Evolutionary conservation across 2,888 invertebrate species (phyloP), one percentile per base, ranked within the genome.

Genomic region (Agonum fuliginosum): DNA sequence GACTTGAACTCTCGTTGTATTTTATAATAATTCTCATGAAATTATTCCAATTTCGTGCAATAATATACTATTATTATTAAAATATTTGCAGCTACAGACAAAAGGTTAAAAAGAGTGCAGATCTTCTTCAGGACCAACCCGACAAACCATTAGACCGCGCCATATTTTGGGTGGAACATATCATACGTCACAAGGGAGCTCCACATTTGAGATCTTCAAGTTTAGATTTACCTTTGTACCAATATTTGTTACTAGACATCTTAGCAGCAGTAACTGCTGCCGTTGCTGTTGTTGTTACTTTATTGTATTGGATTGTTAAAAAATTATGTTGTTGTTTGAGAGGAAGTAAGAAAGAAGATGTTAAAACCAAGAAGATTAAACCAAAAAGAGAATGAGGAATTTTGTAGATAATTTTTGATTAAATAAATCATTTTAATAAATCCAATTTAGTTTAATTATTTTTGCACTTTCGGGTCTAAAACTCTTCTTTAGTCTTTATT

Each of bases 191-290:
- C 17, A 54, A 34, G 14, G 22, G 22, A 19, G 37, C 22, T 3
- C n/a, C 14, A 37, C 58, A 73, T 41, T 22, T 73, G 12, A 20
- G 22, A 12, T 54, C 73, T 24, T 65, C 71, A n/a, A 24, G 65
- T 19, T 3, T 72, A 14, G 71, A 76, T 37, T 27, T 78, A 24
- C 17, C 70, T 2, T 22, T 48, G 3, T 20, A 20, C 12, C 76
- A 79, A 54, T 71, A 76, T 67, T 14, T 79, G 1, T 41, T 79
- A 30, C 34, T 79, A 22, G 79, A 79, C 73, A 74, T 78, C 22
- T 12, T 78, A 2, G 72, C 51, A 8, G 65, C 48, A 37, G 12
- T 67, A 12, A 1, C 20, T 14, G 6, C 20, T 17, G 17, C 27
- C 3, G 8, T 34, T 19, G 20, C n/a, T 19, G 20, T 30, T 19